Evolutionary conservation across 2,797 vertebrate genomes (phyloP).

Genomic region (Catostomus latipinnis): DNA sequence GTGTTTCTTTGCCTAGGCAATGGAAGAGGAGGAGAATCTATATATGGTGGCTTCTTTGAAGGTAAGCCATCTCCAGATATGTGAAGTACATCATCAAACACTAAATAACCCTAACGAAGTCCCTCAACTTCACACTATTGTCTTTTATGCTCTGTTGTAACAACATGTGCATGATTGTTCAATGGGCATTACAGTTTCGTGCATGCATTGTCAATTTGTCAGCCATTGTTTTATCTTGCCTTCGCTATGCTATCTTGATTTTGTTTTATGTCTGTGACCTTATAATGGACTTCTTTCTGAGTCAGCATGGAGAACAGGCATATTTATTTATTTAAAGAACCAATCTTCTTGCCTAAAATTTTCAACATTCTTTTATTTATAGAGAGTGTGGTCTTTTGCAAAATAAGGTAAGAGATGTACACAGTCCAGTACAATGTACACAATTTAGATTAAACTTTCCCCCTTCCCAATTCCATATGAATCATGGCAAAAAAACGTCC

Average conservation of each 20-base stretch:
- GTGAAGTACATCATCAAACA: constrained; percentile 28
- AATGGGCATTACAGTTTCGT: constrained; percentile 80
- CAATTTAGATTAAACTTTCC: constrained; percentile 85
- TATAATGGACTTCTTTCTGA: constrained; percentile 76
- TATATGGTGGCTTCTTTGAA: constrained; percentile 99
- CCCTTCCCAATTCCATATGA: constrained; percentile 82
- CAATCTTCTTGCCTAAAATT: constrained; percentile 99
- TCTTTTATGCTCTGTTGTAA: constrained; percentile 43
- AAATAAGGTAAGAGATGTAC: constrained; percentile 99
- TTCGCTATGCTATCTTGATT: constrained; percentile 7
- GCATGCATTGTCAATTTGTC: constrained; percentile 72
- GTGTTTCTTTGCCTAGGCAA: constrained; percentile 80
- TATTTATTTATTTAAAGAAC: constrained; percentile 95
- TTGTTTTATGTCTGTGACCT: constrained; percentile 44
- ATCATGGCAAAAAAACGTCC: constrained; percentile 65
- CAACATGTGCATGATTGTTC: constrained; percentile 86
- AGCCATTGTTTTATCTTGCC: constrained; percentile 45
- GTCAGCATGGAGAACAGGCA: constrained; percentile 99
- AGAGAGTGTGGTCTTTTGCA: constrained; percentile 99
- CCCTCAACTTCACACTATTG: constrained; percentile 36
- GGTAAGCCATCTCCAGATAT: constrained; percentile 81
- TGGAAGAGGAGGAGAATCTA: constrained; percentile 98
- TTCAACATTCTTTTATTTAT: constrained; percentile 99
- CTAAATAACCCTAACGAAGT: constrained; percentile 30
- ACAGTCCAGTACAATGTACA: constrained; percentile 91